phyloP scores from a whole-genome alignment of 2,888 invertebrate species.

The Bembecia ichneumoniformis region DNA sequence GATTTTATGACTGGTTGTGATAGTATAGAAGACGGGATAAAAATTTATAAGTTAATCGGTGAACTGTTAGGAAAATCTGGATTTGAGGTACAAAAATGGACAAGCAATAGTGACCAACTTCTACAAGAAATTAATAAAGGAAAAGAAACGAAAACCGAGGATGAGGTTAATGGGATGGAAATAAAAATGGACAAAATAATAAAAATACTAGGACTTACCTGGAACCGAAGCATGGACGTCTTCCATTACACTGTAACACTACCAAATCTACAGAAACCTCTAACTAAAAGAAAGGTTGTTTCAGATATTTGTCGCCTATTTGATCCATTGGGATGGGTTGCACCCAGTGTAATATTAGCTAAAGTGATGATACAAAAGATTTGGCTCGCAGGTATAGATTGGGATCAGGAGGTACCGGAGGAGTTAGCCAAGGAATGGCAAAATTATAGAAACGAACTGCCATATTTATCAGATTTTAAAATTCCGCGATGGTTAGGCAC shows the following conservation, averaged over 20 bases:
- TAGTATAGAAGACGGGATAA: conserved; percentile 12
- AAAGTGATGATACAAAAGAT: too few relatives aligned
- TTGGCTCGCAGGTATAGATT: too few relatives aligned
- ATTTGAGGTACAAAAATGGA: conserved; percentile 24
- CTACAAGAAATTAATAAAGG: conserved; percentile 4
- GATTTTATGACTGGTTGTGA: conserved; percentile 17
- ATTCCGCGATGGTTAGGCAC: conserved; percentile 9
- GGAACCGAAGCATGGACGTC: conserved; percentile 16
- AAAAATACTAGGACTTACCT: conserved; percentile 20
- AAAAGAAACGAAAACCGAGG: background rate
- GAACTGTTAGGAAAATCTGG: conserved; percentile 19
- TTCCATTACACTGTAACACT: conserved; percentile 18
- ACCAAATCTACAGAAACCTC: conserved; percentile 7
- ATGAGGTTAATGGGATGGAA: conserved; percentile 1
- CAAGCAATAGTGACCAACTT: conserved; percentile 13
- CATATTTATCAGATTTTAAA: background rate
- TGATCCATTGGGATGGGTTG: too few relatives aligned
- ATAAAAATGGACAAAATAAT: conserved; percentile 13
- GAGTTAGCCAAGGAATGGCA: too few relatives aligned
- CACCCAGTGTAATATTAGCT: too few relatives aligned
- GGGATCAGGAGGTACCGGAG: too few relatives aligned
- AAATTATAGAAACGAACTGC: too few relatives aligned
- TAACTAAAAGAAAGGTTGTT: conserved; percentile 24
- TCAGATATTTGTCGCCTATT: conserved; percentile 21
- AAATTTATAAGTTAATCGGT: conserved; percentile 15